A percentile compares a stretch with the other conserved stretches of the same genome.
Evolutionary conservation across 2,888 invertebrate species (phyloP).

Genomic region (Eurytoma adleriae): DNA sequence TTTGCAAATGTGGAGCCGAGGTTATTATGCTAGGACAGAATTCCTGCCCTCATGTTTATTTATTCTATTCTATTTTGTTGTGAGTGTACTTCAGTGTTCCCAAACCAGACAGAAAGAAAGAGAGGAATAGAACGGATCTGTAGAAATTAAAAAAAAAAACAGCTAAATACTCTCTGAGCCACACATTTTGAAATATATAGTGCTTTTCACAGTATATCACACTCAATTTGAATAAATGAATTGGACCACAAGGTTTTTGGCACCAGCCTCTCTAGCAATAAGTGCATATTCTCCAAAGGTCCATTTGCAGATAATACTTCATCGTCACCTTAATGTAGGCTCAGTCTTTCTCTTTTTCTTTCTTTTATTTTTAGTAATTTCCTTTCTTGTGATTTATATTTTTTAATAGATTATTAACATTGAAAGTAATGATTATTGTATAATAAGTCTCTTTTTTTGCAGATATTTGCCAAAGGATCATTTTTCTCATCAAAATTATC

Average conservation of each 20-base stretch:
- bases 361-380: conserved; percentile 25
- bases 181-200: background rate
- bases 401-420: background rate
- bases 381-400: background rate
- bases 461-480: conserved; percentile 44
- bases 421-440: no score
- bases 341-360: conserved; percentile 50
- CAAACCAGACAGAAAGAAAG: conserved; percentile 30
- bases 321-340: conserved; percentile 67
- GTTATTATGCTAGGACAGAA: conserved; percentile 44
- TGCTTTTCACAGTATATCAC: conserved; percentile 30
- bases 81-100: conserved; percentile 38
- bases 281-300: conserved; percentile 66
- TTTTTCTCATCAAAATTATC: conserved; percentile 23
- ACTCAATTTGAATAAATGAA: conserved; percentile 68
- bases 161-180: background rate
- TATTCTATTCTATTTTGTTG: conserved; percentile 34
- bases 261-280: conserved; percentile 65
- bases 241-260: conserved; percentile 65
- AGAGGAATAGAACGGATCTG: conserved; percentile 6
- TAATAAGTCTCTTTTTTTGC: conserved; percentile 10
- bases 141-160: background rate
- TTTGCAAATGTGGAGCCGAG: conserved; percentile 40
- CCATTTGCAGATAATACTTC: conserved; percentile 60
- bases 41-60: conserved; percentile 24